phyloP scores from a whole-genome alignment of 2,888 invertebrate genomes.

The Drosophila prostipennis region DNA sequence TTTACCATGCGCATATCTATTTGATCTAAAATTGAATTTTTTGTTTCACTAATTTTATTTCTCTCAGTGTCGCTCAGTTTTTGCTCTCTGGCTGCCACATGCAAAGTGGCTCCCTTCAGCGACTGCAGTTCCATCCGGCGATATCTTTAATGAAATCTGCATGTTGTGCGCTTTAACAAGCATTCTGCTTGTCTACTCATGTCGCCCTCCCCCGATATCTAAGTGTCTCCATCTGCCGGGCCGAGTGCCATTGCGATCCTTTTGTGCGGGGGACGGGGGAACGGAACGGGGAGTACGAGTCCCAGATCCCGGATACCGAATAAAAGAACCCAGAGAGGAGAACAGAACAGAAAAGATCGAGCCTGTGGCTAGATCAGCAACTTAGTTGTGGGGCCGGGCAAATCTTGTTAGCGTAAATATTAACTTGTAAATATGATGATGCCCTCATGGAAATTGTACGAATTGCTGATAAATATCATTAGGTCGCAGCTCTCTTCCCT shows the following conservation, averaged over 20 bases:
- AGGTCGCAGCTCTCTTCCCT: constrained; percentile 47
- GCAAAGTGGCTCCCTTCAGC: constrained; percentile 73
- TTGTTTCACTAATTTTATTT: too few species aligned
- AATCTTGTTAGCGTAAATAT: constrained; percentile 83
- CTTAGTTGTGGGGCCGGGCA: constrained; percentile 50
- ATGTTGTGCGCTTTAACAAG: constrained; percentile 82
- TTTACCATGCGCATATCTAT: too few species aligned
- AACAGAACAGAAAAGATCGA: not conserved
- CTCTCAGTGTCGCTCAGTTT: constrained; percentile 1
- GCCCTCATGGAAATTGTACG: constrained; percentile 79
- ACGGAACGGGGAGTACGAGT: constrained; percentile 23
- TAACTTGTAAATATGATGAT: constrained; percentile 84
- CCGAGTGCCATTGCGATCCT: constrained; percentile 59
- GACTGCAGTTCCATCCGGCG: constrained; percentile 48
- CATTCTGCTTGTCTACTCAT: constrained; percentile 82
- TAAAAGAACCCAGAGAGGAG: constrained; percentile 6
- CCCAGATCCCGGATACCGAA: constrained; percentile 34
- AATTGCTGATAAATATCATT: constrained; percentile 81
- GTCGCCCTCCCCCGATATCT: constrained; percentile 49
- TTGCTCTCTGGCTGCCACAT: constrained; percentile 43
- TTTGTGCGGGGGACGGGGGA: constrained; percentile 57
- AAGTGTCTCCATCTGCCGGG: constrained; percentile 25
- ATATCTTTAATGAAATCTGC: constrained; percentile 83
- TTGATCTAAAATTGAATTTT: too few species aligned
- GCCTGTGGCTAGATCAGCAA: constrained; percentile 42